A percentile compares a stretch with the other conserved stretches of the same genome.
Conservation (phyloP, 2,113 vertebrate genomes). For the Brachionichthys hirsutus region DNA sequence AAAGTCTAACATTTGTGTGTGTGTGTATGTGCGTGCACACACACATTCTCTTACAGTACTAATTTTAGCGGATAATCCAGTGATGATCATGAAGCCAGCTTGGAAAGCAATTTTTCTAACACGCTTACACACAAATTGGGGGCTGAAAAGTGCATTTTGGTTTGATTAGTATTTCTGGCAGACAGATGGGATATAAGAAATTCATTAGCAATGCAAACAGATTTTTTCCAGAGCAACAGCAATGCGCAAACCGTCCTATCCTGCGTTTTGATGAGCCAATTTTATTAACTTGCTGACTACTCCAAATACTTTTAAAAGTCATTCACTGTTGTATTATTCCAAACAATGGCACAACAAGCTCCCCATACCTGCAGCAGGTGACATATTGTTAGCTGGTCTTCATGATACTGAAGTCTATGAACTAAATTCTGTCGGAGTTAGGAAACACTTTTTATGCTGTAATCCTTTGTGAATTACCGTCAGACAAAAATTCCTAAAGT, state of each 20-base stretch:
- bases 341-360: not conserved
- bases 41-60: not conserved
- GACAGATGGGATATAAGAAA: not conserved
- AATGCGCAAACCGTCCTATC: not conserved
- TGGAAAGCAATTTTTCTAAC: no score
- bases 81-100: not conserved
- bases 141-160: not conserved
- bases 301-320: not conserved
- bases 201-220: not conserved
- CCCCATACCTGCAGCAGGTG: not conserved
- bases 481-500: not conserved
- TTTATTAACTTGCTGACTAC: not conserved
- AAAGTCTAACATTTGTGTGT: no score
- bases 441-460: not conserved
- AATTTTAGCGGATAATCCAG: not conserved
- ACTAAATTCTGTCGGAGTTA: not conserved
- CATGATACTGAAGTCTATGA: not conserved
- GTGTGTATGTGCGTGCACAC: no score
- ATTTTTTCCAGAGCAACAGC: not conserved
- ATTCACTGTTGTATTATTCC: not conserved
- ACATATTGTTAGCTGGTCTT: not conserved
- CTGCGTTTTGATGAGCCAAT: not conserved
- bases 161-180: not conserved
- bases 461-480: conserved; percentile 5
- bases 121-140: not conserved